phyloP scores from a whole-genome alignment of 2,113 vertebrate genomes.

The Carassius gibelio region DNA sequence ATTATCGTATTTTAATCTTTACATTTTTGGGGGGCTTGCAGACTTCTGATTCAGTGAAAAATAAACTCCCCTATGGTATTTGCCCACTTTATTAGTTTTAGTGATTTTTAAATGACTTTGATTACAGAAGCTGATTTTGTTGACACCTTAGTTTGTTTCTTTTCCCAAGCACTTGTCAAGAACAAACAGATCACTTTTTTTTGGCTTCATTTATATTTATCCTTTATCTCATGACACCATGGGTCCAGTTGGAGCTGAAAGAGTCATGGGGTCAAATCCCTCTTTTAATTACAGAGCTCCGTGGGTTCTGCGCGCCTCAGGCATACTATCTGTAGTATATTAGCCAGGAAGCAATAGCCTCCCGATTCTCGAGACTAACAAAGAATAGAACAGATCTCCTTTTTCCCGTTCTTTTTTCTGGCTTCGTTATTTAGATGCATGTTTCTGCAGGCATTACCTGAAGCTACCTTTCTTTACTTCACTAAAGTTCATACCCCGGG shows the following conservation, averaged over 20 bases:
- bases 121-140: background rate
- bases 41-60: background rate
- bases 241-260: slow-evolving; percentile 50
- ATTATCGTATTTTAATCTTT: background rate
- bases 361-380: slow-evolving; percentile 37
- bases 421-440: slow-evolving; percentile 30
- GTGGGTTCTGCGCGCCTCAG: slow-evolving; percentile 44
- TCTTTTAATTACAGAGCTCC: slow-evolving; percentile 55
- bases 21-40: no score
- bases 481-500: slow-evolving; percentile 30
- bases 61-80: background rate
- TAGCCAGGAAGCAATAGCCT: slow-evolving; percentile 59
- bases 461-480: slow-evolving; percentile 23
- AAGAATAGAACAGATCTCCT: slow-evolving; percentile 42
- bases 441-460: slow-evolving; percentile 28
- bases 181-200: slow-evolving; percentile 19
- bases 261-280: slow-evolving; percentile 54
- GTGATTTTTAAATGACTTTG: background rate
- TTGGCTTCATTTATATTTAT: slow-evolving; percentile 23
- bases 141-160: slow-evolving; percentile 25
- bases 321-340: slow-evolving; percentile 51
- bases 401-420: slow-evolving; percentile 37
- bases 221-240: slow-evolving; percentile 53
- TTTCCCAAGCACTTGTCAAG: slow-evolving; percentile 41
- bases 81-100: background rate